phyloP scores from a whole-genome alignment of 35 echinoderm and acorn worm genomes.

The Acanthaster planci region DNA sequence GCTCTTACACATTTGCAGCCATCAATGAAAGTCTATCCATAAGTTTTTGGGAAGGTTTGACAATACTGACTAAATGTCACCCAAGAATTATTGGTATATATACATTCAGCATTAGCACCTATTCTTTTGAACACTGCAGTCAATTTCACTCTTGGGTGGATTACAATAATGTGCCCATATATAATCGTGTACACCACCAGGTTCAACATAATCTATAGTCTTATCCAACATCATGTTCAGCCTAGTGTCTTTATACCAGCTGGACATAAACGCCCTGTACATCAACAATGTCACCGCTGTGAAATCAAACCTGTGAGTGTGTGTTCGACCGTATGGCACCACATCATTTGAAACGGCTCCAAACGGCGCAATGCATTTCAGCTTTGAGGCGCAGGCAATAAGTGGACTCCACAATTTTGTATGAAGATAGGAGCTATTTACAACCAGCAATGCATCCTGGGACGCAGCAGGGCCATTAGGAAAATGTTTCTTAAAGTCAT shows the following conservation, averaged over 20 bases:
- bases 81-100: too few relatives aligned
- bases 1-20: too few relatives aligned
- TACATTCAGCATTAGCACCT: constrained; percentile 54
- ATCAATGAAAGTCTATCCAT: too few relatives aligned
- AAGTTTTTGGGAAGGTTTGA: too few relatives aligned
- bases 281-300: constrained; percentile 71
- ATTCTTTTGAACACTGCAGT: constrained; percentile 55
- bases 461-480: constrained; percentile 54
- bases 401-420: constrained; percentile 67
- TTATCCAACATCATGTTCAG: constrained; percentile 39
- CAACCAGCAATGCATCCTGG: constrained; percentile 46
- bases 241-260: constrained; percentile 43
- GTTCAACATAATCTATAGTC: constrained; percentile 40
- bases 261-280: constrained; percentile 64
- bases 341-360: constrained; percentile 47
- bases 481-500: constrained; percentile 47
- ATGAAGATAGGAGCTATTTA: constrained; percentile 63
- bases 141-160: constrained; percentile 82
- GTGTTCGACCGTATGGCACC: constrained; percentile 21
- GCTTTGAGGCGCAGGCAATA: constrained; percentile 43
- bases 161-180: constrained; percentile 96
- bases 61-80: too few relatives aligned
- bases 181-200: constrained; percentile 66
- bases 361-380: constrained; percentile 73
- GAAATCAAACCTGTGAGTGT: constrained; percentile 80